phyloP scores from a whole-genome alignment of 2,113 vertebrate species.

The Solea senegalensis region DNA sequence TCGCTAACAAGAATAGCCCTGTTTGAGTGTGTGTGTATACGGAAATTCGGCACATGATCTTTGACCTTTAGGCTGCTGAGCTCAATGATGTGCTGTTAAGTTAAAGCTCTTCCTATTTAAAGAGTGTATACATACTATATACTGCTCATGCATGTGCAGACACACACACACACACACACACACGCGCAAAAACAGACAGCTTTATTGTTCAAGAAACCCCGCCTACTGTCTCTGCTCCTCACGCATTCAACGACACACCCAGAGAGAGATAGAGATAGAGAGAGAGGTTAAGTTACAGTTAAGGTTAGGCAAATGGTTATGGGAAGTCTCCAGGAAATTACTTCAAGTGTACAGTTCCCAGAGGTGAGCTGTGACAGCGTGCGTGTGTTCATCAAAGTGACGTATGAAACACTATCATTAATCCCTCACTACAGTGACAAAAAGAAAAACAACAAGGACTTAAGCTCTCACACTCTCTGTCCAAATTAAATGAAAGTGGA shows the following conservation, averaged over 20 bases:
- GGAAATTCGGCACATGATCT: conserved; percentile 2
- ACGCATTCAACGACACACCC: neutral
- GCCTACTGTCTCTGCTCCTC: neutral
- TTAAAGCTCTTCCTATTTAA: neutral
- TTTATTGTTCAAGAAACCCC: neutral
- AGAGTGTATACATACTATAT: neutral
- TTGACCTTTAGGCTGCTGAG: neutral
- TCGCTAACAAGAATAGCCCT: too few relatives aligned
- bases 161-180: conserved; percentile 3
- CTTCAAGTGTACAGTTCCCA: too few relatives aligned
- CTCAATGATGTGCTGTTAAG: neutral
- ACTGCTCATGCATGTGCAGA: neutral
- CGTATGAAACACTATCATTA: too few relatives aligned
- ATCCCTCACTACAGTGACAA: too few relatives aligned
- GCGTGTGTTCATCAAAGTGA: too few relatives aligned
- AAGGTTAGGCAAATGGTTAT: too few relatives aligned
- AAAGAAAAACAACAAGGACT: too few relatives aligned
- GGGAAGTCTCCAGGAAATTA: too few relatives aligned
- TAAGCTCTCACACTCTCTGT: too few relatives aligned
- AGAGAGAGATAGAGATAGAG: neutral
- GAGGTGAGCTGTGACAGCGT: too few relatives aligned
- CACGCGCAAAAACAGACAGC: neutral
- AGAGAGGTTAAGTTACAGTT: too few relatives aligned
- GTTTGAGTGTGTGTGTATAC: neutral
- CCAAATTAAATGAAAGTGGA: too few relatives aligned